Percentiles rank a stretch among this genome's conserved stretches.
Evolutionary conservation across 92 coral and sea anemone species (phyloP).

Genomic region (Zoanthus sociatus): DNA sequence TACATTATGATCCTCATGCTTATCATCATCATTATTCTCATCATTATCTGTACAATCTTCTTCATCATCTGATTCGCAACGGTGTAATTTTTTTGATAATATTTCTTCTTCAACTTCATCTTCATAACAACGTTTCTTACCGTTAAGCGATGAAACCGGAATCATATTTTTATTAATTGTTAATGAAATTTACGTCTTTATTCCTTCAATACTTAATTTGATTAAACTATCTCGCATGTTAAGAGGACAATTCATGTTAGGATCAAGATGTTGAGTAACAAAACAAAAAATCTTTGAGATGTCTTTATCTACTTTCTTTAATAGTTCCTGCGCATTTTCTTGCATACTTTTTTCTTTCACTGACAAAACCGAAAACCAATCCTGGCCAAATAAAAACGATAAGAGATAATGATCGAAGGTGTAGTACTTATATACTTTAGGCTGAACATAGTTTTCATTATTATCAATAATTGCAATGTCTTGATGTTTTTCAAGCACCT

Average conservation of each 20-base stretch:
- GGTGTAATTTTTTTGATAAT: no score
- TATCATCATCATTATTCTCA: no score
- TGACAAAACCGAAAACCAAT: neutral
- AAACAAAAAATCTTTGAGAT: neutral
- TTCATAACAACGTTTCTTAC: no score
- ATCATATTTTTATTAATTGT: neutral
- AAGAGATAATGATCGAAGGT: neutral
- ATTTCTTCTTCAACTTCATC: no score
- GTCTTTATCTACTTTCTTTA: no score
- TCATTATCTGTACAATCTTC: neutral
- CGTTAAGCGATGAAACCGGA: neutral
- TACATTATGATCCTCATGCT: no score
- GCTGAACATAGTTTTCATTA: neutral
- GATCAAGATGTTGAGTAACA: neutral
- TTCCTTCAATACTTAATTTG: neutral
- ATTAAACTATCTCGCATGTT: neutral
- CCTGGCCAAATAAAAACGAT: neutral
- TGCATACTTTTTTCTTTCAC: neutral
- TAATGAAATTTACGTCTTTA: no score
- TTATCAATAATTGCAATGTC: neutral
- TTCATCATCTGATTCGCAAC: neutral
- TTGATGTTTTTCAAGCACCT: no score
- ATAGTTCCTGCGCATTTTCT: neutral
- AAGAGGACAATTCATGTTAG: neutral
- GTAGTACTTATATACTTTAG: neutral